Evolutionary conservation across 2,888 invertebrate genomes (phyloP), one percentile per base, ranked within the genome.

Genomic region (Trilocha varians): DNA sequence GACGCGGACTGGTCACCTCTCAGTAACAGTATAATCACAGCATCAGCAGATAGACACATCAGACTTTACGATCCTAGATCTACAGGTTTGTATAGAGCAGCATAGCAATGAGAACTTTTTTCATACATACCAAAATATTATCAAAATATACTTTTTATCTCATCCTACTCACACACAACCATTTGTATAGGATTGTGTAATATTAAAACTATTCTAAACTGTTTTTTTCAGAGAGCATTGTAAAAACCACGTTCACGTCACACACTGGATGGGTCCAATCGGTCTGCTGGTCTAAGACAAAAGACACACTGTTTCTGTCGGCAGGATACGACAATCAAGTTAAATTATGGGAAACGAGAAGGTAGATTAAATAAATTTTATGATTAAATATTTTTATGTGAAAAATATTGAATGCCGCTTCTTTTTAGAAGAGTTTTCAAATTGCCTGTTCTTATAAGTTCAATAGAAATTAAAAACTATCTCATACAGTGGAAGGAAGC

Each of bases 281-380:
- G 0, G 95, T 98, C 0, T 87, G 90, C 50, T 99, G 99, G 99
- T 96, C 96, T 0, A 91, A 88, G 15, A 90, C 89, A 0, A 88
- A 93, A 47, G 93, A 95, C 59, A 88, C 95, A 56, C 85, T 95
- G 11, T 99, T 99, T 72, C 88, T 98, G 15, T 98, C 98, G 0
- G 97, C 96, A 2, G 93, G 96, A 0, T 96, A 97, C 65, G 99
- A 99, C 66, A 90, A 92, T 51, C 87, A 92, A 47, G 91, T 97
- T 45, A 99, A 99, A 78, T 85, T 99, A 38, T 99, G 99, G 99
- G 99, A 99, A 76, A 91, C 92, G 3, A 89, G 98, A 69, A 96
- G 94, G 94, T 94, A 63, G 52, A 62, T 53, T 25, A 33, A 25
- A 2, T 25, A 11, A 9, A 11, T 3, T 2, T 25, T 25, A 25